Base-by-base conservation (phyloP, 1,140 invertebrate species). In the Brachionus calyciflorus region DNA sequence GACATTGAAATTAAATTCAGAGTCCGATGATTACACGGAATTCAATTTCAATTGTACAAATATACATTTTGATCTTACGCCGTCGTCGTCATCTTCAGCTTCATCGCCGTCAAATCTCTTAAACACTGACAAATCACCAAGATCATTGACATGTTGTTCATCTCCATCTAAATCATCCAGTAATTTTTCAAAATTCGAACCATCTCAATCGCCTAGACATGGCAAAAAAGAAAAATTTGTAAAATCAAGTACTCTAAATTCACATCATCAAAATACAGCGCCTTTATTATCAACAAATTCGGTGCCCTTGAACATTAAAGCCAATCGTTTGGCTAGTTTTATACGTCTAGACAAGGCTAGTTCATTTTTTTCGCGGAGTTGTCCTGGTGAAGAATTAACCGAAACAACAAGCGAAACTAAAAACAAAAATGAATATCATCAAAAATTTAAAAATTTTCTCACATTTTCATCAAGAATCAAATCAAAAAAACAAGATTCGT, bases 291-390 rank as follows among this genome's bases (percentile, higher is more conserved):
- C 46, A 19, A 73, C 41, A 0, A 49, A 73, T 73, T 73, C 69
- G 49, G 49, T 73, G 17, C 69, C 69, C 10, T 37, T 73, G 19
- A 40, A 44, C 9, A 26, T 65, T 9, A 73, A 73, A 55, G 26
- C 41, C 12, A 48, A 49, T 55, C 69, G 69, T 1, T 24, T 73
- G 17, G 46, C 69, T 7, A 73, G 49, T 28, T 55, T 73, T 0
- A 73, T 51, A 46, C 28, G 49, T 19, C 26, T 51, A 9, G 46
- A 21, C 19, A 26, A 73, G 1, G 46, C 46, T 5, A 73, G 37
- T 40, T 49, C 46, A 1, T 73, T 73, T 40, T 73, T 73, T 73
- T 73, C 69, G 2, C 69, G 69, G 4, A 73, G 69, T 14, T 73
- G 69, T 55, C 69, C 69, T 49, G 69, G 69, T 24, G 69, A 73